phyloP scores from a whole-genome alignment of 2,113 vertebrate species.

The Dunckerocampus dactyliophorus region DNA sequence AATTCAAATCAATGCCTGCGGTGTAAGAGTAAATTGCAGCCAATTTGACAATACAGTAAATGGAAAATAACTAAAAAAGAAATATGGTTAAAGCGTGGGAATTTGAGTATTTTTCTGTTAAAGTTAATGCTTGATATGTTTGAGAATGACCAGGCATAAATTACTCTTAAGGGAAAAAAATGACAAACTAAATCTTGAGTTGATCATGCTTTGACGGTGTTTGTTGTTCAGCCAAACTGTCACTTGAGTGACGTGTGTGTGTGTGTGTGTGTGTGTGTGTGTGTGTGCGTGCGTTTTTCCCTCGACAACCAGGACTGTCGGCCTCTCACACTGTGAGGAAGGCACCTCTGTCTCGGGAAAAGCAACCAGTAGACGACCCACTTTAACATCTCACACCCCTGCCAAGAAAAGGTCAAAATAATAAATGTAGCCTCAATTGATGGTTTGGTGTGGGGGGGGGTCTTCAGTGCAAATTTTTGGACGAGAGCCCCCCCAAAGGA shows the following conservation, averaged over 20 bases:
- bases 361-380: constrained; percentile 42
- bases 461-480: constrained; percentile 57
- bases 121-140: too few species aligned
- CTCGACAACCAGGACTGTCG: constrained; percentile 61
- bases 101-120: not conserved
- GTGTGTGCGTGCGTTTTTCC: constrained; percentile 15
- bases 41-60: too few species aligned
- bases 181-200: too few species aligned
- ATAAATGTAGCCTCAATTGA: constrained; percentile 79
- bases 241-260: constrained; percentile 53
- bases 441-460: constrained; percentile 53
- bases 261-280: too few species aligned
- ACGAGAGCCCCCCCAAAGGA: constrained; percentile 55
- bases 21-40: not conserved
- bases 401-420: constrained; percentile 80
- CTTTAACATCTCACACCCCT: constrained; percentile 69
- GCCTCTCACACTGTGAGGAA: constrained; percentile 62
- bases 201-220: not conserved
- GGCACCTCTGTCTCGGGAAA: constrained; percentile 61
- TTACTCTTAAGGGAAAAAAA: too few species aligned
- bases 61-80: too few species aligned
- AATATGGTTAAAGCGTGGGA: not conserved
- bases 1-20: too few species aligned
- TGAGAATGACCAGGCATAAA: too few species aligned
- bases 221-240: constrained; percentile 51